phyloP scores from a whole-genome alignment of 2,113 vertebrate species.

The Motacilla tschutschensis region DNA sequence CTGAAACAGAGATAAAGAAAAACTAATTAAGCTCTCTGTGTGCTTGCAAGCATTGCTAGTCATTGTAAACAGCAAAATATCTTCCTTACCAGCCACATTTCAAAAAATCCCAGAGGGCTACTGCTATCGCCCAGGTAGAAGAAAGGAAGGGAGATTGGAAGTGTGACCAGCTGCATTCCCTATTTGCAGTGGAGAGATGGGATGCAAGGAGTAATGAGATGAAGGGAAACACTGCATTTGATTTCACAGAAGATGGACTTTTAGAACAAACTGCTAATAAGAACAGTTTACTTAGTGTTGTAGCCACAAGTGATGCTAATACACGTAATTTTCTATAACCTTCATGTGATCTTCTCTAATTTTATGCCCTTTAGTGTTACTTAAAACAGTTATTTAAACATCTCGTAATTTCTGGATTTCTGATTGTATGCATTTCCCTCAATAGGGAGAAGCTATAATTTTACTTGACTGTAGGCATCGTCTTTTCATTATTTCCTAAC shows the following conservation, averaged over 20 bases:
- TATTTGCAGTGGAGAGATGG: not conserved
- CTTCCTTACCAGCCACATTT: slow-evolving; percentile 1
- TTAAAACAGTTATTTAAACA: not conserved
- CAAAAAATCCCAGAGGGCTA: slow-evolving; percentile 13
- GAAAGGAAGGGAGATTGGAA: not conserved
- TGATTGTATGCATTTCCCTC: not conserved
- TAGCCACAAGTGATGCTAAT: not conserved
- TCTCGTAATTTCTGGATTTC: not conserved
- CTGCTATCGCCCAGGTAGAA: not conserved
- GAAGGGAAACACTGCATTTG: not conserved
- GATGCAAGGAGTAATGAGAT: not conserved
- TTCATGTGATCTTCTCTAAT: not conserved
- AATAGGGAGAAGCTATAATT: not conserved
- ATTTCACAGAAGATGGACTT: not conserved
- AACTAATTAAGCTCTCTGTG: slow-evolving; percentile 50
- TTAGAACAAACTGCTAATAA: not conserved
- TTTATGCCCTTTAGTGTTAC: not conserved
- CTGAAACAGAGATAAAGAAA: slow-evolving; percentile 28
- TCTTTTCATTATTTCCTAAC: slow-evolving; percentile 18
- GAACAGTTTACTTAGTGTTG: not conserved
- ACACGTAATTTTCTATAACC: not conserved
- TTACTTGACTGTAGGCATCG: not conserved
- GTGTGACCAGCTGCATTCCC: not conserved
- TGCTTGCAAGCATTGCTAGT: slow-evolving; percentile 13
- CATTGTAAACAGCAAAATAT: slow-evolving; percentile 36